Evolutionary conservation across 2,888 invertebrate species (phyloP).

Genomic region (Drosophila subsilvestris): DNA sequence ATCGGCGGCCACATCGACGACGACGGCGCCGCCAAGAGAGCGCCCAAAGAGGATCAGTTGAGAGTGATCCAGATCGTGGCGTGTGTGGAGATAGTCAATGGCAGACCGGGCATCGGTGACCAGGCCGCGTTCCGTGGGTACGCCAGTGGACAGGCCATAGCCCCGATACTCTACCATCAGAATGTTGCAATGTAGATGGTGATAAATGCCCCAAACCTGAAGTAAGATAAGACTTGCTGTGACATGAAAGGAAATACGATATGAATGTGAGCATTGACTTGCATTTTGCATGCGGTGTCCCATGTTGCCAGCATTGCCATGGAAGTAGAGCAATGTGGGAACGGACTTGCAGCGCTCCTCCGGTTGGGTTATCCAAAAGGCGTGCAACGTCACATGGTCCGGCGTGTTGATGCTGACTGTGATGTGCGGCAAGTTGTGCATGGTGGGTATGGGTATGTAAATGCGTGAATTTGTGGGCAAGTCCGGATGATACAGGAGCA

Average conservation of each 20-base stretch:
- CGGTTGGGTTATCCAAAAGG: conserved; percentile 92
- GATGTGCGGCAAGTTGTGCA: conserved; percentile 94
- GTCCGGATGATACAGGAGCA: conserved; percentile 94
- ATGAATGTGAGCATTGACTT: not conserved
- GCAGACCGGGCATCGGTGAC: conserved; percentile 95
- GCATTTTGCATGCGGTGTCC: conserved; percentile 95
- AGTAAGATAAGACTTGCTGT: not conserved
- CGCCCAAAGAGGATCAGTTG: conserved; percentile 96
- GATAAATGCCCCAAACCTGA: conserved; percentile 90
- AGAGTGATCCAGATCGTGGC: conserved; percentile 92
- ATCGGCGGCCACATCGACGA: conserved; percentile 92
- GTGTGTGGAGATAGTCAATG: conserved; percentile 91
- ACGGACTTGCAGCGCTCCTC: conserved; percentile 88
- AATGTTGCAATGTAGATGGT: conserved; percentile 92
- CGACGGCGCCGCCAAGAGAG: conserved; percentile 94
- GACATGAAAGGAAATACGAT: not conserved
- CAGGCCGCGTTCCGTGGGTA: conserved; percentile 93
- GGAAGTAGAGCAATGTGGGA: conserved; percentile 95
- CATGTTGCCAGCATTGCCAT: conserved; percentile 99
- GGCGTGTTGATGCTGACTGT: conserved; percentile 90
- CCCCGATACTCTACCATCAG: conserved; percentile 97
- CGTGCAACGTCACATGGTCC: conserved; percentile 91
- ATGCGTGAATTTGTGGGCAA: conserved; percentile 94
- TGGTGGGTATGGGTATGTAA: conserved; percentile 94
- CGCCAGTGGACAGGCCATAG: conserved; percentile 95